These are phyloP conservation scores for Bombyx mori DNA, from an alignment of 1,140 invertebrate species.

Conservation along the genomic window ASM3026992v2 NC_085124.1:13131501-13132000, in stretches of 20 bases:
- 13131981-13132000: conserved; percentile 15
- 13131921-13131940: conserved; percentile 35
- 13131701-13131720: conserved; percentile 57
- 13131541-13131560: conserved; percentile 15
- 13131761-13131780: conserved; percentile 23
- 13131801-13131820: conserved; percentile 55
- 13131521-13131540: not conserved
- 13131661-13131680: conserved; percentile 23
- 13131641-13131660: conserved; percentile 14
- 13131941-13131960: conserved; percentile 15
- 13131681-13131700: conserved; percentile 41
- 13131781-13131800: conserved; percentile 38
- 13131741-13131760: conserved; percentile 38
- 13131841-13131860: conserved; percentile 40
- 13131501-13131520: not conserved
- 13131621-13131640: conserved; percentile 9
- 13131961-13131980: conserved; percentile 13
- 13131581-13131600: conserved; percentile 57
- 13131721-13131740: conserved; percentile 58
- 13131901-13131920: conserved; percentile 65
- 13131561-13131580: conserved; percentile 61
- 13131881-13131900: conserved; percentile 62
- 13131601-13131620: conserved; percentile 20
- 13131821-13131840: conserved; percentile 42
- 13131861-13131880: conserved; percentile 55